Evolutionary conservation across 1,140 invertebrate genomes (phyloP).

Genomic region (Panagrolaimus sp.): DNA sequence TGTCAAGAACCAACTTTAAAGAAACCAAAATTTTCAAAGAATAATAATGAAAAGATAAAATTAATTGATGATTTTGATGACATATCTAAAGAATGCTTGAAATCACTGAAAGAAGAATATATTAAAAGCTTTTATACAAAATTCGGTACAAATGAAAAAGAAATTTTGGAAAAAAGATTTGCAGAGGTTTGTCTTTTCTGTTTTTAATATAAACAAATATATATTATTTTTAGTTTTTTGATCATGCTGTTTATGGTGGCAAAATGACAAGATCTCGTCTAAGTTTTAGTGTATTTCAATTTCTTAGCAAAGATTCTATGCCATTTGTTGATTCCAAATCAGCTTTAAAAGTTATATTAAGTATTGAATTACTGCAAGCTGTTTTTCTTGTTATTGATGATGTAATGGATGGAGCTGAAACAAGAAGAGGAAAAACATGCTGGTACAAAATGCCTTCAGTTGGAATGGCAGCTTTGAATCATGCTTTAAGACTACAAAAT

Average conservation of each 20-base stretch:
- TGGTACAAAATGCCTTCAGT: slow-evolving; percentile 4
- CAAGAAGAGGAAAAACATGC: slow-evolving; percentile 2
- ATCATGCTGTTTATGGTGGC: slow-evolving; percentile 10
- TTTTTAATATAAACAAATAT: neutral
- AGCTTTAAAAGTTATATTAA: neutral
- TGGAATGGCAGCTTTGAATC: neutral
- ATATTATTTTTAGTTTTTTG: slow-evolving; percentile 4
- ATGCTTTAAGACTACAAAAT: neutral
- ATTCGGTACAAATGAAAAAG: neutral
- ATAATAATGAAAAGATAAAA: too few relatives aligned
- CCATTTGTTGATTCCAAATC: neutral
- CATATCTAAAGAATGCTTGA: neutral
- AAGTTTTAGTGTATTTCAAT: neutral
- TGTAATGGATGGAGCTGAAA: slow-evolving; percentile 10
- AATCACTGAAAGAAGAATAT: neutral
- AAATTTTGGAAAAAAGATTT: neutral
- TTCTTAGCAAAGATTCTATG: neutral
- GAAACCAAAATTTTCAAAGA: too few relatives aligned
- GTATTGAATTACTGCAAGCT: slow-evolving; percentile 11
- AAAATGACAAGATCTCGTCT: slow-evolving; percentile 13
- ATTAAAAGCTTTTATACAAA: neutral
- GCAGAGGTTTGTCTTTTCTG: neutral
- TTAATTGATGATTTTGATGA: neutral
- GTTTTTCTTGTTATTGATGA: slow-evolving; percentile 3
- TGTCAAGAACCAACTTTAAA: too few relatives aligned